These are phyloP conservation scores for Catostylus mosaicus DNA, from an alignment of 30 jellyfish, hydroid and myxozoan genomes.

Conservation along the genomic window DNA sequence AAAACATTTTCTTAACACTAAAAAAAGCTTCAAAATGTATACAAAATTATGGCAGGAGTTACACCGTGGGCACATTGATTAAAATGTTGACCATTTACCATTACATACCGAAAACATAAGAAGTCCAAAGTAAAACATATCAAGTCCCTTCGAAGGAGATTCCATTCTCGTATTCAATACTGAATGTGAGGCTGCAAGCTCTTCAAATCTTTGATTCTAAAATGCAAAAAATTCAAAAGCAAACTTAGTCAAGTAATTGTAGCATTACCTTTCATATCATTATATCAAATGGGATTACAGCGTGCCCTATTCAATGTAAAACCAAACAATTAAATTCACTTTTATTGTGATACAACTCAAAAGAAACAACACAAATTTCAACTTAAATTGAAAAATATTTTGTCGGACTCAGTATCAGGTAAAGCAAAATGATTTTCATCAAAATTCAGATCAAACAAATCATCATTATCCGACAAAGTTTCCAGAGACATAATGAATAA, in stretches of 20 bases:
- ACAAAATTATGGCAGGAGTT: not conserved
- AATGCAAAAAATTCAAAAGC: not conserved
- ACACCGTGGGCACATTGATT: not conserved
- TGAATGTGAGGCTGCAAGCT: conserved; percentile 13
- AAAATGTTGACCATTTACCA: not conserved
- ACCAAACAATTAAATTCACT: too few species aligned
- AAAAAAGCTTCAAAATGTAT: too few species aligned
- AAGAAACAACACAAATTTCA: too few species aligned
- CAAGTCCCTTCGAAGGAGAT: conserved; percentile 30
- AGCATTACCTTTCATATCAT: too few species aligned
- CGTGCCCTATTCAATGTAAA: too few species aligned
- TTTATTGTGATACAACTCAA: too few species aligned
- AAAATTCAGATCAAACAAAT: conserved; percentile 6
- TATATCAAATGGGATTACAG: too few species aligned
- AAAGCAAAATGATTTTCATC: conserved; percentile 28
- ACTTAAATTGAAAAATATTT: not conserved
- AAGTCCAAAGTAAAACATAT: conserved; percentile 49
- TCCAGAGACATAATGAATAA: not conserved
- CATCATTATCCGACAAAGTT: conserved; percentile 52
- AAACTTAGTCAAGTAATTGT: too few species aligned
- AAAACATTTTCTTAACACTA: too few species aligned
- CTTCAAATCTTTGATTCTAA: conserved; percentile 38
- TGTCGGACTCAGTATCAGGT: conserved; percentile 52
- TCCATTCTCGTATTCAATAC: conserved; percentile 7
- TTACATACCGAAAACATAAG: conserved; percentile 62